Conservation (phyloP, 2,113 vertebrate species). For the Tetraodon nigroviridis region DNA sequence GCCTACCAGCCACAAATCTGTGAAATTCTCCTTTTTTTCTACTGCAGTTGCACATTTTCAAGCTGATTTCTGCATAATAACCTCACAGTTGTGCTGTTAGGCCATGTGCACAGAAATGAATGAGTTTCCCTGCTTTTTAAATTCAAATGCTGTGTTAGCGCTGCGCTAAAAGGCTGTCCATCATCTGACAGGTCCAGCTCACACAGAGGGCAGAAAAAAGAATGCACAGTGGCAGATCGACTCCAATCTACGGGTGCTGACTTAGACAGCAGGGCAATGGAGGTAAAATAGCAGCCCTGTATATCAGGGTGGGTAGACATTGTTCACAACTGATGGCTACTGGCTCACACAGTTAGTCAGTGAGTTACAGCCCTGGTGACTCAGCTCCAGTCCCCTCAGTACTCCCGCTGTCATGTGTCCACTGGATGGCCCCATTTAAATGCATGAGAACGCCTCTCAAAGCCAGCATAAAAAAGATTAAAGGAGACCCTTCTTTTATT, state of each 20-base stretch:
- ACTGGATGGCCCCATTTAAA: slow-evolving; percentile 72
- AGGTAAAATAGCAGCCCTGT: slow-evolving; percentile 41
- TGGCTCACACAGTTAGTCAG: slow-evolving; percentile 41
- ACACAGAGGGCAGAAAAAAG: slow-evolving; percentile 31
- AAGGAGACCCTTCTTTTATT: slow-evolving; percentile 50
- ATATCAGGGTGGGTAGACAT: slow-evolving; percentile 26
- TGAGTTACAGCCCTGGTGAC: slow-evolving; percentile 55
- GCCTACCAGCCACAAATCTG: too few species aligned
- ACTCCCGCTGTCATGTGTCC: slow-evolving; percentile 40
- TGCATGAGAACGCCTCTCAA: slow-evolving; percentile 64
- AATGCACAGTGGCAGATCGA: slow-evolving; percentile 39
- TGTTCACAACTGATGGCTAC: slow-evolving; percentile 41
- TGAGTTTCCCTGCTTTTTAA: not conserved
- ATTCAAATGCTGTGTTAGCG: not conserved
- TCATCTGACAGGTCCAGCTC: slow-evolving; percentile 55
- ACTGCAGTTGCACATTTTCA: not conserved
- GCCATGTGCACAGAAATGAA: too few species aligned
- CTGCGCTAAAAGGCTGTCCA: slow-evolving; percentile 29
- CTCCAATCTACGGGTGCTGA: slow-evolving; percentile 29
- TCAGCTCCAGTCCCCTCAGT: slow-evolving; percentile 49
- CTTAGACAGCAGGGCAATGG: slow-evolving; percentile 7
- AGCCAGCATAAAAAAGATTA: slow-evolving; percentile 70
- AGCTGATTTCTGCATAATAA: not conserved
- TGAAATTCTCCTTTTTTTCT: too few species aligned
- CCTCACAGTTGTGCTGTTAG: too few species aligned